These are phyloP conservation scores for Colaptes auratus DNA, from an alignment of 2,113 vertebrate species.

Conservation along the genomic window DNA sequence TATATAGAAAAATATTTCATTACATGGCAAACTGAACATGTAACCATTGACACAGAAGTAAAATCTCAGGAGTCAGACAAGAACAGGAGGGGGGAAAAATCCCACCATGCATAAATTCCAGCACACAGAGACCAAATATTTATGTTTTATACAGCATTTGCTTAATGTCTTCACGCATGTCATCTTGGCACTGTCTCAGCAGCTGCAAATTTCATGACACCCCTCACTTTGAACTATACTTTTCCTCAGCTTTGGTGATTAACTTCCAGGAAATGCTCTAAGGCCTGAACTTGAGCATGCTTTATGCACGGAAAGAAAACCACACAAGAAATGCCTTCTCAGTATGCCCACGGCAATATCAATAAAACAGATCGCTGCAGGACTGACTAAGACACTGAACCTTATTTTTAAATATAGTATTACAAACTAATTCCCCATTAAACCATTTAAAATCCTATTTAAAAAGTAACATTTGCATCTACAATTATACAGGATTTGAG, in stretches of 20 bases:
- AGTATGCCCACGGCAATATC: background rate
- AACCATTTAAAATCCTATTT: background rate
- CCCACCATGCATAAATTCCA: background rate
- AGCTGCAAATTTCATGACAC: background rate
- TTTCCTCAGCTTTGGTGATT: background rate
- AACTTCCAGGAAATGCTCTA: constrained; percentile 13
- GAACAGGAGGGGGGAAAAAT: background rate
- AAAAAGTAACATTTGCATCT: background rate
- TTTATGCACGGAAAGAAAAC: background rate
- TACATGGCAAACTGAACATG: background rate
- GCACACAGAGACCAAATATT: background rate
- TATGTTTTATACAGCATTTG: background rate
- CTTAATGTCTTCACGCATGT: background rate
- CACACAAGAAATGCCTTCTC: background rate
- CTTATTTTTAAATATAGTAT: background rate
- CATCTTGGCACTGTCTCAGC: background rate
- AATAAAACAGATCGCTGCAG: background rate
- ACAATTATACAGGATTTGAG: background rate
- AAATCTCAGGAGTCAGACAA: background rate
- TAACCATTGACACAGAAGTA: background rate
- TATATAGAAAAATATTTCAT: background rate
- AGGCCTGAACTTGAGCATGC: background rate
- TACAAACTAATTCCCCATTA: background rate
- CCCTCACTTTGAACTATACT: constrained; percentile 20
- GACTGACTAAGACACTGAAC: background rate